phyloP scores from a whole-genome alignment of 1,140 invertebrate species.

The Drosophila setifemur region DNA sequence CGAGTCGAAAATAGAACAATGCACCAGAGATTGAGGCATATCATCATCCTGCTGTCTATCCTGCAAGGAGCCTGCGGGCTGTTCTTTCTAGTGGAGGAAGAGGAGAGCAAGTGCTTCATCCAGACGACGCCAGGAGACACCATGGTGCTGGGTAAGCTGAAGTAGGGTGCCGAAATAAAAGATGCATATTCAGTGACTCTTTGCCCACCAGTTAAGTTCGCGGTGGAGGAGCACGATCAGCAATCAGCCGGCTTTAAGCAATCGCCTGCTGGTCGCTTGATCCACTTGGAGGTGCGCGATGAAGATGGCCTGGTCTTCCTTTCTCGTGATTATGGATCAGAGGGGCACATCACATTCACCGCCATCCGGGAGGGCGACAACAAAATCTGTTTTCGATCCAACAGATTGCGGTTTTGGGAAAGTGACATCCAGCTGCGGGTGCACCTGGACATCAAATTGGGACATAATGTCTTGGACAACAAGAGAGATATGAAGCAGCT shows the following conservation, averaged over 20 bases:
- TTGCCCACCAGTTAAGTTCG: slow-evolving; percentile 95
- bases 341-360: slow-evolving; percentile 96
- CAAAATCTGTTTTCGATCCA: slow-evolving; percentile 98
- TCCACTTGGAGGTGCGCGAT: slow-evolving; percentile 98
- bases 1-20: slow-evolving; percentile 18
- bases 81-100: slow-evolving; percentile 99
- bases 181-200: slow-evolving; percentile 36
- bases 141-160: slow-evolving; percentile 93
- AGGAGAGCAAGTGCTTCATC: slow-evolving; percentile 99
- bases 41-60: slow-evolving; percentile 47
- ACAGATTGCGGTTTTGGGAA: no score
- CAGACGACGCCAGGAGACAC: slow-evolving; percentile 99
- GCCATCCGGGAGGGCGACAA: slow-evolving; percentile 98
- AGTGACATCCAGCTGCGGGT: slow-evolving; percentile 95
- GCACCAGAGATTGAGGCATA: slow-evolving; percentile 38
- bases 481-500: slow-evolving; percentile 98
- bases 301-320: slow-evolving; percentile 96
- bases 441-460: slow-evolving; percentile 99
- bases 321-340: slow-evolving; percentile 96
- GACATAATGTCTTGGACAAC: slow-evolving; percentile 99
- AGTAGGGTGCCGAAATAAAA: neutral
- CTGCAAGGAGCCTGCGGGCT: slow-evolving; percentile 82
- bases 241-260: slow-evolving; percentile 95
- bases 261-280: slow-evolving; percentile 95
- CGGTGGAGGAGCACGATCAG: slow-evolving; percentile 96